Percentiles rank a stretch among this genome's conserved stretches.
phyloP scores from a whole-genome alignment of 2,113 vertebrate genomes.

The Equus przewalskii region DNA sequence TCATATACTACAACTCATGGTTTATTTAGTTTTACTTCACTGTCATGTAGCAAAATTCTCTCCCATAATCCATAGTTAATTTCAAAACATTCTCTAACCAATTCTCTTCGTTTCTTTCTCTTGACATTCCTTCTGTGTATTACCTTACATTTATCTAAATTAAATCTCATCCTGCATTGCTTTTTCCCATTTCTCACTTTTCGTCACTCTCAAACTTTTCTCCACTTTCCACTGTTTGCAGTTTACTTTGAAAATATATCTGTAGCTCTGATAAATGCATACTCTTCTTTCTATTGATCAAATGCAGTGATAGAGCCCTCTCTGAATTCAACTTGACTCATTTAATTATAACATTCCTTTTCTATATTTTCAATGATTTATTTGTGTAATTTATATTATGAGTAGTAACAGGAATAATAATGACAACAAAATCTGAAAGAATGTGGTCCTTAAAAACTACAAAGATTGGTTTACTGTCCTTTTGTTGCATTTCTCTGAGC shows the following conservation, averaged over 20 bases:
- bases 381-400: slow-evolving; percentile 49
- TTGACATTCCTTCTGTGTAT: not conserved
- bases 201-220: slow-evolving; percentile 59
- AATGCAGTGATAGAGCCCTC: not conserved
- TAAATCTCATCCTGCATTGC: not conserved
- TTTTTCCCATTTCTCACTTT: slow-evolving; percentile 68
- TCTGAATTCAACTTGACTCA: not conserved
- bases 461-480: not conserved
- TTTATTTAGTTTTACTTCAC: slow-evolving; percentile 32
- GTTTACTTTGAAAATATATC: slow-evolving; percentile 47
- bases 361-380: slow-evolving; percentile 47
- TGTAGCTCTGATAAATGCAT: slow-evolving; percentile 49
- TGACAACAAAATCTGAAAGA: not conserved
- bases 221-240: not conserved
- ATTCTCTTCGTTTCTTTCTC: not conserved
- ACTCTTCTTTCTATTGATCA: slow-evolving; percentile 37
- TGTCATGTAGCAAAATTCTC: not conserved
- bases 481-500: not conserved
- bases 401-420: not conserved
- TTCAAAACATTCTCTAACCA: not conserved
- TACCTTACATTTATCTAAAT: slow-evolving; percentile 71
- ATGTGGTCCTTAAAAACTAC: not conserved
- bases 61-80: not conserved
- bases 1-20: not conserved
- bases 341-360: not conserved